Base-by-base conservation (phyloP, 2,113 vertebrate species). In the Mormoops blainvillei region DNA sequence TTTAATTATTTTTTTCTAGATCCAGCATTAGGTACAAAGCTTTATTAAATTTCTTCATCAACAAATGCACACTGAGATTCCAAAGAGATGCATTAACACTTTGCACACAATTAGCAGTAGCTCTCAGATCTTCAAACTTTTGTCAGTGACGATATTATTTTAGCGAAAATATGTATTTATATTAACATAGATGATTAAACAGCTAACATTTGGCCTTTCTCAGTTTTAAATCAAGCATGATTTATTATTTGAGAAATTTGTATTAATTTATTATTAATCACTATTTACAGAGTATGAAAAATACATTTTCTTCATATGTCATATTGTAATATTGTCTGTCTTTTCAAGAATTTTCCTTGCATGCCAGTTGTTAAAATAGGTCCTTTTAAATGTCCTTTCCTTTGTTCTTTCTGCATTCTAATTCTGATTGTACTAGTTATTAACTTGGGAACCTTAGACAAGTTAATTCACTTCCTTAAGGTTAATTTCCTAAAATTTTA, bases 21-120 rank as follows among this genome's bases (percentile, higher is more conserved):
- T 84, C 52, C 24, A 63, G 38, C 18, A 68, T 89, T 96, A 85
- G 81, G 95, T 81, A 36, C 81, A 94, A 63, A 76, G 71, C 77
- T 92, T 83, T 28, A 92, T 89, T 48, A 83, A 91, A 2, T 95
- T 96, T 96, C 74, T 81, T 3, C 22, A 36, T 54, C 24, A 41
- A 52, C 89, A 65, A 77, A 26, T 94, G 38, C 11, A n/a, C 36
- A 88, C 41, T 9, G 11, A n/a, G 9, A 2, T 22, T 61, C 28
- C 38, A 31, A 67, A 90, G 45, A 36, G 11, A 94, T 78, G 3
- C 19, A 83, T 4, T 56, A 58, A 26, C 31, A 28, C 5, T 38
- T 95, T 93, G 18, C 9, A 45, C 6, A 16, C 31, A 71, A 68
- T 65, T 77, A 76, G 41, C 12, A 52, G 9, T 33, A 45, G 16